These are phyloP conservation scores for Potamilus streckersoni DNA, from an alignment of 1,140 invertebrate species.

Conservation along the genomic window DNA sequence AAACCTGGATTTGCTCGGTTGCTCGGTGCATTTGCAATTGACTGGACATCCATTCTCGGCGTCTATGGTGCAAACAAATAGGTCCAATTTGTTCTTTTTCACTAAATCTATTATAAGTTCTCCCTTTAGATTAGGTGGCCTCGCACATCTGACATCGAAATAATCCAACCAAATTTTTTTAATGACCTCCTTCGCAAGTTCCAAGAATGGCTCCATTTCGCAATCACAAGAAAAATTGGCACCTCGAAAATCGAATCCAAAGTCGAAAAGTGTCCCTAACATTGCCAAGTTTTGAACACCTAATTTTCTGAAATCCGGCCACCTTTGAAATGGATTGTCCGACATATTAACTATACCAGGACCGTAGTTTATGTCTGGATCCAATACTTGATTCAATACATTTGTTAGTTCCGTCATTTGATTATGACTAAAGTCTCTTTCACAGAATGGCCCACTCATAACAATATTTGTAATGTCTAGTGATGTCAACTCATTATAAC, in stretches of 20 bases:
- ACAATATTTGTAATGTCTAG: conserved; percentile 18
- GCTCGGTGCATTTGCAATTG: too few relatives aligned
- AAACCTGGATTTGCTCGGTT: too few relatives aligned
- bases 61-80: too few relatives aligned
- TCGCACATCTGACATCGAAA: conserved; percentile 11
- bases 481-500: conserved; percentile 11
- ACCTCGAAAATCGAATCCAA: conserved; percentile 17
- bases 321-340: conserved; percentile 5
- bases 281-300: neutral
- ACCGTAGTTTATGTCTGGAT: conserved; percentile 5
- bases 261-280: conserved; percentile 8
- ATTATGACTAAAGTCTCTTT: conserved; percentile 6
- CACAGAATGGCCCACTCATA: conserved; percentile 9
- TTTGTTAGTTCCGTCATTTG: conserved; percentile 1
- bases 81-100: too few relatives aligned
- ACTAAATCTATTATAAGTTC: neutral
- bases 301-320: conserved; percentile 14
- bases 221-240: conserved; percentile 18
- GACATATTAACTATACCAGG: conserved; percentile 14
- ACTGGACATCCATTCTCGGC: too few relatives aligned
- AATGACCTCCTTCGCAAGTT: conserved; percentile 1
- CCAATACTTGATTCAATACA: neutral
- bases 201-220: conserved; percentile 15
- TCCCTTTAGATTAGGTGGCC: conserved; percentile 2
- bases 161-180: conserved; percentile 5